Percentiles rank a stretch among this genome's conserved stretches.
Evolutionary conservation across 2,797 vertebrate species (phyloP).

Genomic region (Atherinosoma microstoma): DNA sequence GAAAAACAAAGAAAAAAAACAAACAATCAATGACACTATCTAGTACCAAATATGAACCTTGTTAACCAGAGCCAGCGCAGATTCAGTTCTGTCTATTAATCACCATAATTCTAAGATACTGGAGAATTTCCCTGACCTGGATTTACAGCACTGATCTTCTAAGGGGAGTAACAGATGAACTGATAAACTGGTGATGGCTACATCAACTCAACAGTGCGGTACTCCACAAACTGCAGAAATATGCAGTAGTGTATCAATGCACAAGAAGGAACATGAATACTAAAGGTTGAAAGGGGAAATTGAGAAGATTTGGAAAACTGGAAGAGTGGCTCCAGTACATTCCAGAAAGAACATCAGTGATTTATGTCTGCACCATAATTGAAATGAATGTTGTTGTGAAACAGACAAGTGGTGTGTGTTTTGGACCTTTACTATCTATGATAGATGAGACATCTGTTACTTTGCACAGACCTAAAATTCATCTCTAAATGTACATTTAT

Average conservation of each 20-base stretch:
- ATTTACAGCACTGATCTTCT: background rate
- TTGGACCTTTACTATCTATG: conserved; percentile 39
- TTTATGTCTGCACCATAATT: conserved; percentile 53
- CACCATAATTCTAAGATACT: background rate
- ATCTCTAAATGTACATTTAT: background rate
- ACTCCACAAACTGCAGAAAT: background rate
- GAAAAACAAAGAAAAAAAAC: background rate
- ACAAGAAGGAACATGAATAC: no score
- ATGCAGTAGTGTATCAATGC: background rate
- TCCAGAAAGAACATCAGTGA: no score
- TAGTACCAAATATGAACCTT: no score
- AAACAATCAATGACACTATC: no score
- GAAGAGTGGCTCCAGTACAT: no score
- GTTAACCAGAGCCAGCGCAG: no score
- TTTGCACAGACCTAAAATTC: background rate
- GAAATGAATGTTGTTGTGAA: conserved; percentile 69
- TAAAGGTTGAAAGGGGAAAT: no score
- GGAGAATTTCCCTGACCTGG: background rate
- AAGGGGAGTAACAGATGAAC: background rate
- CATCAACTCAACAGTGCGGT: background rate
- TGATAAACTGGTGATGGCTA: background rate
- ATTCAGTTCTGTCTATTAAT: background rate
- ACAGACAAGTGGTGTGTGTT: conserved; percentile 62
- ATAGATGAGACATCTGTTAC: conserved; percentile 42
- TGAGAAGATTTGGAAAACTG: no score